Conservation (phyloP, 1,140 invertebrate species). For the Yoshiicerus persimilis region DNA sequence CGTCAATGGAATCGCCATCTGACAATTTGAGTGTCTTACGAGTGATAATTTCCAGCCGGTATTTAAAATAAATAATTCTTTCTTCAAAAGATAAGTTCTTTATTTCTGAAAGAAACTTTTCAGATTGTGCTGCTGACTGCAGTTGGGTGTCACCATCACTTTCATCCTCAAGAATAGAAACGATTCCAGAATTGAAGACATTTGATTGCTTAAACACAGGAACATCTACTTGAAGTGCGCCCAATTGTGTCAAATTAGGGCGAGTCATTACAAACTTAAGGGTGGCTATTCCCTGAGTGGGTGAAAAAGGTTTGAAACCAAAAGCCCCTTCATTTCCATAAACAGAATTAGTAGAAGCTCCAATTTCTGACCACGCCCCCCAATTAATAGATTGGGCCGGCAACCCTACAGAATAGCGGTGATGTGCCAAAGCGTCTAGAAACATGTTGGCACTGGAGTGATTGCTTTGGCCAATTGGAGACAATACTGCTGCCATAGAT, state of each 20-base stretch:
- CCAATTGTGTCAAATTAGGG: neutral
- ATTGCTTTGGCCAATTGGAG: slow-evolving; percentile 1
- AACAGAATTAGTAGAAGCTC: neutral
- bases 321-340: neutral
- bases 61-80: neutral
- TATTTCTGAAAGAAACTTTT: neutral
- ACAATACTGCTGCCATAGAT: neutral
- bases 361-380: neutral
- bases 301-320: neutral
- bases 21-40: neutral
- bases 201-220: neutral
- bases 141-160: neutral
- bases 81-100: neutral
- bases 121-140: neutral
- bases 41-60: neutral
- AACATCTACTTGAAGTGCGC: neutral
- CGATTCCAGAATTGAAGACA: neutral
- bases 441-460: neutral
- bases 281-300: neutral
- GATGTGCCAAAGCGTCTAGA: slow-evolving; percentile 15
- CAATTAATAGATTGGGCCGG: neutral
- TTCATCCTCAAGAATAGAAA: neutral
- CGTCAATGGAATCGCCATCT: neutral
- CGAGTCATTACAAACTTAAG: neutral
- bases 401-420: neutral